Evolutionary conservation across 2,797 vertebrate genomes (phyloP).

Genomic region (Danio jaintianensis): DNA sequence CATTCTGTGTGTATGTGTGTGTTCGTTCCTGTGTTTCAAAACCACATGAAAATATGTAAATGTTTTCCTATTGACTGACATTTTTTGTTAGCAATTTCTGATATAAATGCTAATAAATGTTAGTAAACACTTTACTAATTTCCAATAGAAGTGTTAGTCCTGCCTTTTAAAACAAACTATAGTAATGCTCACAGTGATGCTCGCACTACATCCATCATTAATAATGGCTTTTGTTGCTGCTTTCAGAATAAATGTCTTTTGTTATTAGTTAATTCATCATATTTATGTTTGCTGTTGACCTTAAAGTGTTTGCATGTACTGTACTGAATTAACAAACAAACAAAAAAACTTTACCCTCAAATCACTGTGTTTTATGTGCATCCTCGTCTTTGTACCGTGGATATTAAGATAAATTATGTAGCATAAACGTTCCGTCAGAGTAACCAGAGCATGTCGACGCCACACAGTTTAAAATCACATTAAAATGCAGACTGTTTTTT

Average conservation of each 20-base stretch:
- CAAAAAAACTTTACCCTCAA: not conserved
- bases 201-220: not conserved
- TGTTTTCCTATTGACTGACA: not conserved
- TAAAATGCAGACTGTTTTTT: conserved; percentile 53
- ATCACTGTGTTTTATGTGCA: conserved; percentile 4
- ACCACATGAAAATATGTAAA: not conserved
- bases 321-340: not conserved
- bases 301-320: conserved; percentile 18
- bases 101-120: not conserved
- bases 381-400: not conserved
- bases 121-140: not conserved
- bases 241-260: conserved; percentile 34
- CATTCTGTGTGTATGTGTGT: no score
- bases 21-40: not conserved
- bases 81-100: not conserved
- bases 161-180: conserved; percentile 48
- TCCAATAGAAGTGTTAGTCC: conserved; percentile 12
- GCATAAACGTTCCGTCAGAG: conserved; percentile 44
- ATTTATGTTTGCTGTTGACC: conserved; percentile 42
- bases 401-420: conserved; percentile 52
- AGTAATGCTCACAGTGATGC: conserved; percentile 18
- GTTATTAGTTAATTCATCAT: conserved; percentile 55
- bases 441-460: conserved; percentile 51
- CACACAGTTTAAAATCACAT: conserved; percentile 30
- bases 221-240: conserved; percentile 30